Evolutionary conservation across 2,888 invertebrate genomes (phyloP), one percentile per base, ranked within the genome.

Genomic region (Cataglyphis cursor): DNA sequence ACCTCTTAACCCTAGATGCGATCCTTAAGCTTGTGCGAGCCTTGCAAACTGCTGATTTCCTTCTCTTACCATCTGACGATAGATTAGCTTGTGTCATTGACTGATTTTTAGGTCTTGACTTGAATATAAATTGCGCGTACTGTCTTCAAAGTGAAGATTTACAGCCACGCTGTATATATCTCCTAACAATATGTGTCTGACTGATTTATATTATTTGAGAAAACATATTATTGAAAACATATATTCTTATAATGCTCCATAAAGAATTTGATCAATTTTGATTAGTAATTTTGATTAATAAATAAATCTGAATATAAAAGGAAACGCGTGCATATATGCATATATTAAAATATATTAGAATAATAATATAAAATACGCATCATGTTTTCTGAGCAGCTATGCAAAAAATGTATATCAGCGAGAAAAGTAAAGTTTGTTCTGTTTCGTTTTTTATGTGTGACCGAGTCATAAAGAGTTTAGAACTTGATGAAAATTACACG

Each of bases 31-130:
- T 86, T 59, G 81, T 66, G 81, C 84, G 80, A 85, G 87, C 88
- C 87, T 89, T 90, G 91, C 91, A 92, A 91, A 91, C 93, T 91
- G 84, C 90, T 83, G 83, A 89, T 87, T 81, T 83, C 73, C 75
- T 84, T 81, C 82, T 76, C 28, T 57, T 62, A 21, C 82, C 44
- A 15, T 51, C 59, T n/a, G 51, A 73, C 81, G 70, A 74, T 82
- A 78, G 84, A 89, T 89, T 86, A 89, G 65, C 72, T 48, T 62
- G 82, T 73, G 89, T 81, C 82, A 81, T 84, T 65, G 90, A 89
- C 89, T 82, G 87, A 70, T 87, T 82, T 48, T 57, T 64, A 62
- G 41, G 28, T 59, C 78, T 38, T 48, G 59, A 61, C 59, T 24
- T 70, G 59, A 80, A 80, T 70, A 70, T 24, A 59, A 31, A 80